Conservation (phyloP, 2,797 vertebrate genomes). For the Parauchenoglanis punctatus region DNA sequence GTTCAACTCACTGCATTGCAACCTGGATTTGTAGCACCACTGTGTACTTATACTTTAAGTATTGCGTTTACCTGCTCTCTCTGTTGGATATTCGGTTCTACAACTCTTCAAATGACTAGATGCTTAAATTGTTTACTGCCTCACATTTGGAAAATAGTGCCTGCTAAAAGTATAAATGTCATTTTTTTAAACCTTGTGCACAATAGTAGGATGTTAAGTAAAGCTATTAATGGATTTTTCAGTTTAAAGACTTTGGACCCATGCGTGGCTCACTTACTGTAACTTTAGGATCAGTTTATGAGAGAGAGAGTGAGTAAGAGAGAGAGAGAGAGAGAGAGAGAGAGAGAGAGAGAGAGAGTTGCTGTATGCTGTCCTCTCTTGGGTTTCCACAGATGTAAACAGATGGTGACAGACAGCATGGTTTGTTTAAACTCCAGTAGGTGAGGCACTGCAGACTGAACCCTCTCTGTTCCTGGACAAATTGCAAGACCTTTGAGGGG, state of each 20-base stretch:
- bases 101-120: not conserved
- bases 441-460: conserved; percentile 59
- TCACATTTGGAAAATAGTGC: not conserved
- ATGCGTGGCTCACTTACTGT: not conserved
- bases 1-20: not conserved
- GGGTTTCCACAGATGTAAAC: conserved; percentile 73
- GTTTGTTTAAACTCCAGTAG: conserved; percentile 69
- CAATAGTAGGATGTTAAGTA: not conserved
- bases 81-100: not conserved
- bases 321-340: not conserved
- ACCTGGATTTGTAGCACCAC: not conserved
- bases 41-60: not conserved
- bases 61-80: not conserved
- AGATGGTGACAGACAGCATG: conserved; percentile 69
- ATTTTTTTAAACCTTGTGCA: not conserved
- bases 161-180: not conserved
- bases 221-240: not conserved
- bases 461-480: conserved; percentile 32
- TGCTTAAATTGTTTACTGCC: not conserved
- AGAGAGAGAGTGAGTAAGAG: not conserved
- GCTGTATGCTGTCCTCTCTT: conserved; percentile 40
- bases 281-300: conserved; percentile 18
- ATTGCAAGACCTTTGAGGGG: conserved; percentile 37
- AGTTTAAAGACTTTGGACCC: not conserved
- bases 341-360: conserved; percentile 10